Conservation (phyloP, 2,797 vertebrate genomes). For the Tarsius wallacei region DNA sequence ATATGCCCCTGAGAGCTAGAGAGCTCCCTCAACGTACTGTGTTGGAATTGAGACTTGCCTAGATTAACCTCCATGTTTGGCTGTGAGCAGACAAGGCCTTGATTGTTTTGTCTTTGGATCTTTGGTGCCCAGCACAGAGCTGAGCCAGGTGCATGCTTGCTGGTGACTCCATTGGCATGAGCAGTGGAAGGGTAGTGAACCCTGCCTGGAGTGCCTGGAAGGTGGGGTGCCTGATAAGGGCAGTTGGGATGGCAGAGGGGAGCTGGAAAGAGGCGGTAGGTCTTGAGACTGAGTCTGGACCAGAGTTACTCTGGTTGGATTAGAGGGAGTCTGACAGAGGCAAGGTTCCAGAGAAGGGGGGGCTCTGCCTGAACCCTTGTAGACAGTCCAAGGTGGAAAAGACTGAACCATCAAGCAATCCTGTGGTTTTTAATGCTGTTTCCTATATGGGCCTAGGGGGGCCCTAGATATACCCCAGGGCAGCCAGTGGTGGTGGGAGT, state of each 20-base stretch:
- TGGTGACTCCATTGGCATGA: not conserved
- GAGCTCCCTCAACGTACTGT: not conserved
- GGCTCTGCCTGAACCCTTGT: not conserved
- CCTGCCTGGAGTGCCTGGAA: not conserved
- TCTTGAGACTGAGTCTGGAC: not conserved
- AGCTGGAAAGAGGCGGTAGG: not conserved
- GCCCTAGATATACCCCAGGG: not conserved
- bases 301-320: not conserved
- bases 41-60: not conserved
- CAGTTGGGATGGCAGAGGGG: not conserved
- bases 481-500: not conserved
- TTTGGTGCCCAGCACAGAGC: not conserved
- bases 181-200: fast-evolving
- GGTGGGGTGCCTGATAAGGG: not conserved
- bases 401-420: not conserved
- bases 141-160: not conserved
- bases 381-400: not conserved
- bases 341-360: not conserved
- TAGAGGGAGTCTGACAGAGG: not conserved
- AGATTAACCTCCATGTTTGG: not conserved
- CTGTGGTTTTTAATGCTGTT: not conserved
- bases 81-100: not conserved
- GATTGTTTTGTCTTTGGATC: not conserved
- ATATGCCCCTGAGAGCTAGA: not conserved
- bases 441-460: not conserved